phyloP scores from a whole-genome alignment of 2,888 invertebrate genomes.

The Andrena marginata region DNA sequence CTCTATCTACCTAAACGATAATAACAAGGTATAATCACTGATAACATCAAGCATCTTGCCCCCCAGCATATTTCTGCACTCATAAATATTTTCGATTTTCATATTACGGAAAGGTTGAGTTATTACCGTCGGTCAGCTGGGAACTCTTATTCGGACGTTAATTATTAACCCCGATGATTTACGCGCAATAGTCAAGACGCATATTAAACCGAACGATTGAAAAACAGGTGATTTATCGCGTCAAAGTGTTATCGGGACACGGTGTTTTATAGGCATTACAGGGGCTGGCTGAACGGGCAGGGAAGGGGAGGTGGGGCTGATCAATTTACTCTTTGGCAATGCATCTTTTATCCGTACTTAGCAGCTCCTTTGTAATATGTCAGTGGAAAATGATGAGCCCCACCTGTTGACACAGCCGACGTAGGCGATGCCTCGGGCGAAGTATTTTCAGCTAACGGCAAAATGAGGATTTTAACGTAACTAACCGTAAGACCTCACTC shows the following conservation, averaged over 20 bases:
- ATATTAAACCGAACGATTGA: slow-evolving; percentile 29
- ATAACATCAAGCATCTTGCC: neutral
- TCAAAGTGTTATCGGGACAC: slow-evolving; percentile 31
- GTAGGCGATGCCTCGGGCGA: slow-evolving; percentile 55
- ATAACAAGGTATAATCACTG: neutral
- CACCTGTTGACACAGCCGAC: slow-evolving; percentile 70
- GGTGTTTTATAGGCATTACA: slow-evolving; percentile 18
- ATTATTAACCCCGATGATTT: slow-evolving; percentile 36
- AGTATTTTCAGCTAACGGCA: slow-evolving; percentile 55
- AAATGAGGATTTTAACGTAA: slow-evolving; percentile 63
- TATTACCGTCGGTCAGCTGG: slow-evolving; percentile 16
- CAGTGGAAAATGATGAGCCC: slow-evolving; percentile 67
- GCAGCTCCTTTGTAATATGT: slow-evolving; percentile 60
- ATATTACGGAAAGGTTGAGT: slow-evolving; percentile 12
- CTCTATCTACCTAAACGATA: slow-evolving; percentile 1
- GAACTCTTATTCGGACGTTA: slow-evolving; percentile 16
- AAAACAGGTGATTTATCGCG: slow-evolving; percentile 37
- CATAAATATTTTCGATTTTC: slow-evolving; percentile 23
- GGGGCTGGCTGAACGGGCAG: slow-evolving; percentile 17
- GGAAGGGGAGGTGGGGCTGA: neutral
- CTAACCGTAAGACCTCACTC: slow-evolving; percentile 48
- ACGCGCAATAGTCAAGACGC: slow-evolving; percentile 9
- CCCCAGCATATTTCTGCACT: neutral
- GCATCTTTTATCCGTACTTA: slow-evolving; percentile 64
- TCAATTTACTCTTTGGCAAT: slow-evolving; percentile 55